A percentile compares a stretch with the other conserved stretches of the same genome.
These are phyloP conservation scores for Phenacoccus solenopsis DNA, from an alignment of 1,140 invertebrate species.

Conservation along the genomic window DNA sequence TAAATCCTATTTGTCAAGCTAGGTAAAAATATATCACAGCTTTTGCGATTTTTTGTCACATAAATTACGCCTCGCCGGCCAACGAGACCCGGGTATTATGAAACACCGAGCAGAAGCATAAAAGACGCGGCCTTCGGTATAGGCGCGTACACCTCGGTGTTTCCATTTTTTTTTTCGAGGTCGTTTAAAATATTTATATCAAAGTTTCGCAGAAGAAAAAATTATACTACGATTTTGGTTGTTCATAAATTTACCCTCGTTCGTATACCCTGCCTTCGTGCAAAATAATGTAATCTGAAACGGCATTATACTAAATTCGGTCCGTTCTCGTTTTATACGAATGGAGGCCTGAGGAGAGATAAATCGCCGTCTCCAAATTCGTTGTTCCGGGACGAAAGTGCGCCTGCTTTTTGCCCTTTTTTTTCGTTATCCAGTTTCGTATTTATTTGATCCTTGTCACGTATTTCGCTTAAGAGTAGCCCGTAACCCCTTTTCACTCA, in stretches of 20 bases:
- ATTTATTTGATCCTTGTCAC: conserved; percentile 2
- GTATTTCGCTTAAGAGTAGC: not conserved
- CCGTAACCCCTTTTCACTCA: not conserved
- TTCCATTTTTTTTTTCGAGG: not conserved
- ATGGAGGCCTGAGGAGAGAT: not conserved
- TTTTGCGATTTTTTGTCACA: not conserved
- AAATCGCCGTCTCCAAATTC: not conserved
- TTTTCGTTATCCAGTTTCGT: not conserved
- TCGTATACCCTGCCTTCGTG: no score
- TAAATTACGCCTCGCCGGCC: not conserved
- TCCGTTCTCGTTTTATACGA: not conserved
- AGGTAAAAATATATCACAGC: not conserved
- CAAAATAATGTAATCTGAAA: not conserved
- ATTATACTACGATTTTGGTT: not conserved
- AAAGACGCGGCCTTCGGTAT: not conserved
- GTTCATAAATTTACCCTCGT: not conserved
- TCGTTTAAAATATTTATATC: not conserved
- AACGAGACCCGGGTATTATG: not conserved
- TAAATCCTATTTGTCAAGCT: not conserved
- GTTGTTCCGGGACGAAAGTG: not conserved
- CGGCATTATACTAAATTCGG: not conserved
- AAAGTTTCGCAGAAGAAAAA: not conserved
- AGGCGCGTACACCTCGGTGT: not conserved
- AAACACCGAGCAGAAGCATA: not conserved
- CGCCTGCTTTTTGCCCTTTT: not conserved